Conservation (phyloP, 2,113 vertebrate genomes). For the Rhinolophus ferrumequinum region DNA sequence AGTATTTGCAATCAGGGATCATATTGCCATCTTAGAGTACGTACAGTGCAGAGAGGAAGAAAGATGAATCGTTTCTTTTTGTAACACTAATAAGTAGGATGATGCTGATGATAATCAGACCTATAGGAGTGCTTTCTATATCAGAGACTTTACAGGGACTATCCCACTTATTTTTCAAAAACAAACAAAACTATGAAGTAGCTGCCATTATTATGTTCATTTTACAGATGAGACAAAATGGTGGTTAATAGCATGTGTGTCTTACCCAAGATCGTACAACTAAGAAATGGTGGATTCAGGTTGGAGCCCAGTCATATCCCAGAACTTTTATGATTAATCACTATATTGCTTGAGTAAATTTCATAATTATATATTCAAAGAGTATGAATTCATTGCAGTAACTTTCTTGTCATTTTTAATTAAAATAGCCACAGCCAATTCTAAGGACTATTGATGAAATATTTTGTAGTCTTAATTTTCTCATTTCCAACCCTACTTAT, state of each 20-base stretch:
- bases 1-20: not conserved
- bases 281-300: not conserved
- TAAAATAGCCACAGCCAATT: not conserved
- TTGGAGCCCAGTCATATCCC: accelerated
- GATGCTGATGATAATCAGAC: not conserved
- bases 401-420: not conserved
- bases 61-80: not conserved
- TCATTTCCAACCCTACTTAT: not conserved
- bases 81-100: not conserved
- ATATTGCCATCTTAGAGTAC: not conserved
- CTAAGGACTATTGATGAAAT: not conserved
- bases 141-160: not conserved
- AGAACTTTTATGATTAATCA: not conserved
- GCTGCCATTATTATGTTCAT: not conserved
- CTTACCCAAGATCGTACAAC: not conserved
- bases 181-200: not conserved
- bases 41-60: not conserved
- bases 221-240: not conserved
- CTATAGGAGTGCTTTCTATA: not conserved
- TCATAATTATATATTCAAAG: not conserved
- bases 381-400: not conserved
- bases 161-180: not conserved
- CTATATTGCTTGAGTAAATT: not conserved
- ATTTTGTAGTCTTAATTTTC: not conserved
- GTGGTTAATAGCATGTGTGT: not conserved